phyloP scores from a whole-genome alignment of 2,797 vertebrate genomes.

The Menidia menidia region DNA sequence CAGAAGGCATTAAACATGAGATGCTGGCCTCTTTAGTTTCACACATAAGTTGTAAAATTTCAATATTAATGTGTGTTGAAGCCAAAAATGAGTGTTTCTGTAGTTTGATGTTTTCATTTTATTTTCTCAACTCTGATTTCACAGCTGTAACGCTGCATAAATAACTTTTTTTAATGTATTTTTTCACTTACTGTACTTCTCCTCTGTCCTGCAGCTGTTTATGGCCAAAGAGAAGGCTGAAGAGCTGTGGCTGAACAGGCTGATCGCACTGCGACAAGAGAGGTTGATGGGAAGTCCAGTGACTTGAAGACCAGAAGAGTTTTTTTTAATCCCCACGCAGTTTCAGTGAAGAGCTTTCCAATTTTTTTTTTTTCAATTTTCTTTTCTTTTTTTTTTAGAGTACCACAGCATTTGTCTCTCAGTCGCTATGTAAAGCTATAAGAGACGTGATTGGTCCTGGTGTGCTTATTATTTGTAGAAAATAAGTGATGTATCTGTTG shows the following conservation, averaged over 20 bases:
- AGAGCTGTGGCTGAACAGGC: slow-evolving; percentile 91
- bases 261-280: slow-evolving; percentile 93
- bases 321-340: background rate
- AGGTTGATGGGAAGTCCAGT: slow-evolving; percentile 96
- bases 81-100: background rate
- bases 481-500: slow-evolving; percentile 11
- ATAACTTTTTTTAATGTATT: background rate
- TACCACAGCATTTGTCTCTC: slow-evolving; percentile 5
- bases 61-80: background rate
- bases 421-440: background rate
- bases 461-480: slow-evolving; percentile 23
- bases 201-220: slow-evolving; percentile 85
- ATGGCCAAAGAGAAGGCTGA: slow-evolving; percentile 93
- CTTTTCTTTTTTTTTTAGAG: slow-evolving; percentile 8
- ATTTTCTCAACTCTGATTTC: background rate
- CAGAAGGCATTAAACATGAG: background rate
- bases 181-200: slow-evolving; percentile 2
- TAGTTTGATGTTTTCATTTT: background rate
- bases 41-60: background rate
- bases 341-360: background rate
- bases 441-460: slow-evolving; percentile 6
- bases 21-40: background rate
- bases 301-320: slow-evolving; percentile 37
- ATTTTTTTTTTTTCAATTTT: background rate
- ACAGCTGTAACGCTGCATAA: background rate